Evolutionary conservation across 2,113 vertebrate genomes (phyloP), one percentile per base, ranked within the genome.

Genomic region (Pseudorhombus dupliciocellatus): DNA sequence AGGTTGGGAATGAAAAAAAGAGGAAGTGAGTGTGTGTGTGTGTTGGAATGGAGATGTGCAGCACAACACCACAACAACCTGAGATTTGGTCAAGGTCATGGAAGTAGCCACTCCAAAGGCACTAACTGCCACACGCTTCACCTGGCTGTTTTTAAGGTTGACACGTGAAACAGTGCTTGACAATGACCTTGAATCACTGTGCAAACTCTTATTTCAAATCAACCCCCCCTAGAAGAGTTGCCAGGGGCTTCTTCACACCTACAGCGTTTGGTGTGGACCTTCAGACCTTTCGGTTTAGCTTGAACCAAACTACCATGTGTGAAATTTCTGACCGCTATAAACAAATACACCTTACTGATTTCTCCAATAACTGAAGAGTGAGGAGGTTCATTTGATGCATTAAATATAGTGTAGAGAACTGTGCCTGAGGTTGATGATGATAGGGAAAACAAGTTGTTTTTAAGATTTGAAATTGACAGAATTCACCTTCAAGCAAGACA

Each of bases 1-100:
- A 51, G 50, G 57, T 37, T 66, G 44, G 44, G 59, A 57, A 64
- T 73, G 46, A 68, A 72, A 58, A 68, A 66, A 85, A 78, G n/a
- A 72, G 42, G 42, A 57, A 48, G 1, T 64, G 52, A 37, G 57
- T 71, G 54, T 73, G 50, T 61, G 28, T 66, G 59, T 65, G 20
- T 26, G 48, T 28, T 18, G 16, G 42, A 5, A 0, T 1, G 57
- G 16, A 46, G 37, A 77, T 55, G 25, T 59, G 24, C 24, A 15
- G 11, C 10, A 22, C 25, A 59, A 2, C 62, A 50, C 46, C 65
- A 6, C 53, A 46, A 24, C 37, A 61, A 44, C 5, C 59, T 20
- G 26, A 24, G 53, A 37, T 73, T 71, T 54, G 31, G 30, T 60
- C 24, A 79, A 60, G 51, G 66, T 51, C 66, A 30, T 14, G 3